phyloP scores from a whole-genome alignment of 2,797 vertebrate species.

The Naso thynnoides region DNA sequence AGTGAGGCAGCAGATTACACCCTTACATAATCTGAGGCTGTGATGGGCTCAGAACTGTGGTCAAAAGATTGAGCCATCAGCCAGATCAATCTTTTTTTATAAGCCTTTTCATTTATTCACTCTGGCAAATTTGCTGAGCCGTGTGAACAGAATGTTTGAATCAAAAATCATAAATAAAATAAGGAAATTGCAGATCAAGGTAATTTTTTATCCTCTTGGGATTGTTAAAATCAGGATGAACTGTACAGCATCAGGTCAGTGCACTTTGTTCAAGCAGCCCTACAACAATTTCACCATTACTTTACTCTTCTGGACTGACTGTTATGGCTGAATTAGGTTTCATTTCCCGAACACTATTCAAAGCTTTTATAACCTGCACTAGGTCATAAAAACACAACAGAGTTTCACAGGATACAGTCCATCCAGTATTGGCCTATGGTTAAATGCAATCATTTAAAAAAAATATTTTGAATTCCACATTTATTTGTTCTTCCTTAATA shows the following conservation, averaged over 20 bases:
- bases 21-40: constrained; percentile 59
- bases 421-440: not conserved
- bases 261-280: constrained; percentile 11
- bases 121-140: constrained; percentile 36
- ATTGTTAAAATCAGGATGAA: constrained; percentile 5
- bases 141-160: constrained; percentile 15
- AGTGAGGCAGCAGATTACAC: constrained; percentile 70
- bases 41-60: constrained; percentile 52
- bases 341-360: not conserved
- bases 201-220: not conserved
- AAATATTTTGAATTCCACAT: not conserved
- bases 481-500: not conserved
- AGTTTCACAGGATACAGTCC: not conserved
- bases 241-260: not conserved
- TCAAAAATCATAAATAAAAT: not conserved
- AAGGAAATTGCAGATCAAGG: not conserved
- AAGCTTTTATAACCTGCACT: constrained; percentile 7
- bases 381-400: not conserved
- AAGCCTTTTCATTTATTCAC: constrained; percentile 40
- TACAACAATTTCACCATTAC: not conserved
- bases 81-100: constrained; percentile 50
- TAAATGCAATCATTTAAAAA: not conserved
- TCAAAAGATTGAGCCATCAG: constrained; percentile 54
- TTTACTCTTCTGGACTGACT: constrained; percentile 15
- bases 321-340: constrained; percentile 13